These are phyloP conservation scores for Burhinus bistriatus DNA, from an alignment of 2,113 vertebrate genomes.

Conservation along the genomic window DNA sequence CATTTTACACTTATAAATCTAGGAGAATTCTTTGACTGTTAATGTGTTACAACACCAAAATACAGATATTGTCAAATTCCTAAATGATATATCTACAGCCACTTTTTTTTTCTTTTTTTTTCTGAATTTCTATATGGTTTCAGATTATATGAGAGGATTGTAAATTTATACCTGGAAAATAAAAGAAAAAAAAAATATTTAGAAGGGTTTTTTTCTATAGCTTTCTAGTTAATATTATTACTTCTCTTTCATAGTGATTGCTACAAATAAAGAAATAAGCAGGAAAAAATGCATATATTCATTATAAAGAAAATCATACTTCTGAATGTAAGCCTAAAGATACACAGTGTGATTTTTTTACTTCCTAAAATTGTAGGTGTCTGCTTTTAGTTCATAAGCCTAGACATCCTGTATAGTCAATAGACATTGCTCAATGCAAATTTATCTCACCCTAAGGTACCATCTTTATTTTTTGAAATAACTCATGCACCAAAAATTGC, in stretches of 20 bases:
- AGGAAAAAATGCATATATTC: not conserved
- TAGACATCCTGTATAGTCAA: not conserved
- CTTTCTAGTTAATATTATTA: not conserved
- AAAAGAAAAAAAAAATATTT: not conserved
- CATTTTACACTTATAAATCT: not conserved
- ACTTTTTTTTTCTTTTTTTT: not conserved
- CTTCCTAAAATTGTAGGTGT: not conserved
- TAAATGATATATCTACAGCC: not conserved
- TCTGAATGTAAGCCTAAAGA: not conserved
- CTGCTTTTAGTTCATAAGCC: not conserved
- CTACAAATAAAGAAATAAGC: not conserved
- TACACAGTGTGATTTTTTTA: fast-evolving
- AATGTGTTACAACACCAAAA: not conserved
- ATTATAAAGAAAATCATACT: not conserved
- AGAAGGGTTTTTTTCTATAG: fast-evolving
- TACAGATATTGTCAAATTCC: not conserved
- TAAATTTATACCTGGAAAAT: not conserved
- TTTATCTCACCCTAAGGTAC: not conserved
- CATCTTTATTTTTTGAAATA: not conserved
- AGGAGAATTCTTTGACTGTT: not conserved
- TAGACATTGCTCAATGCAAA: not conserved
- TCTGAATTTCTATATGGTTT: not conserved
- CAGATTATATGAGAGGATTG: not conserved
- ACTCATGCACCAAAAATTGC: not conserved
- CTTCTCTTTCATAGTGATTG: not conserved